Evolutionary conservation across 2,888 invertebrate species (phyloP).

Genomic region (Xestia rhomboidea): DNA sequence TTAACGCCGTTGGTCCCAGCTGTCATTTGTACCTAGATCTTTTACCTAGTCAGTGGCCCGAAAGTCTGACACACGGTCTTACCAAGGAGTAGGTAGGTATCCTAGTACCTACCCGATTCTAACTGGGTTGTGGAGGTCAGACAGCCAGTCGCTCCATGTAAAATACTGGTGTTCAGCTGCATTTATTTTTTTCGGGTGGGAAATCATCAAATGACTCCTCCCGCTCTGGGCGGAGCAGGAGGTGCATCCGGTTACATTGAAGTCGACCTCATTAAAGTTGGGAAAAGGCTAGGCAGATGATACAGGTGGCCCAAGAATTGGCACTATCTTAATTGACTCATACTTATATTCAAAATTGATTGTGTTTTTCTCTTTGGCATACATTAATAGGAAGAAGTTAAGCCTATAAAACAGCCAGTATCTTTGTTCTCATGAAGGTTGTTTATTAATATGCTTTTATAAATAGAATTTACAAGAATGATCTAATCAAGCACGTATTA

Average conservation of each 20-base stretch:
- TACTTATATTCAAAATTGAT: no score
- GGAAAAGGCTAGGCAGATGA: background rate
- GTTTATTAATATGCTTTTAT: background rate
- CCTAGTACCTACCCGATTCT: no score
- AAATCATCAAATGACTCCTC: no score
- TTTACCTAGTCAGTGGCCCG: background rate
- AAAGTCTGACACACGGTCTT: background rate
- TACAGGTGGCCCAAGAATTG: background rate
- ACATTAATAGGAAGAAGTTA: background rate
- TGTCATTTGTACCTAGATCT: background rate
- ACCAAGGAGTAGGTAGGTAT: background rate
- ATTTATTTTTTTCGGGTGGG: no score
- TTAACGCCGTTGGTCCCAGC: background rate
- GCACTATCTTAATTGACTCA: no score
- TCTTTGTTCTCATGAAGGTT: conserved; percentile 10
- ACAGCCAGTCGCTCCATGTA: background rate
- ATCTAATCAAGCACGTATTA: conserved; percentile 10
- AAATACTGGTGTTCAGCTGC: background rate
- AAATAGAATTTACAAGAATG: conserved; percentile 12
- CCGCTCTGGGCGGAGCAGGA: no score
- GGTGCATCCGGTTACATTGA: background rate
- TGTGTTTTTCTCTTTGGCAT: background rate
- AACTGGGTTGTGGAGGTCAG: background rate
- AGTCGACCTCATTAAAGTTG: background rate
- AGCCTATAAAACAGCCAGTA: background rate